Conservation (phyloP, 2,888 invertebrate species). For the Hypolimnas misippus region DNA sequence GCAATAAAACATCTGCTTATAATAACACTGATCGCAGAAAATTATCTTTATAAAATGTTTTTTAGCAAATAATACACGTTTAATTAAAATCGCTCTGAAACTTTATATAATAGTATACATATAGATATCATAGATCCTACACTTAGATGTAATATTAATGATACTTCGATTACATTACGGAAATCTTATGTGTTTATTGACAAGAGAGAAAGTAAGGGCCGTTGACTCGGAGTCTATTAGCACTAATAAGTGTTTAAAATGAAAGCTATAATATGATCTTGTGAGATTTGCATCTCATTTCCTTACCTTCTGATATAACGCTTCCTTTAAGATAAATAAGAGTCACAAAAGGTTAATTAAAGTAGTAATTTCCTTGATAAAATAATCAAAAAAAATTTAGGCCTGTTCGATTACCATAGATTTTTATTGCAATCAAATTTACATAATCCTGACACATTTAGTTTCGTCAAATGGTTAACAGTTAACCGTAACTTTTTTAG, state of each 20-base stretch:
- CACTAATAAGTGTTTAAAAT: background rate
- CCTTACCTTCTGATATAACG: background rate
- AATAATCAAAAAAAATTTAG: too few species aligned
- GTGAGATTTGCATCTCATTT: background rate
- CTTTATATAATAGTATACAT: background rate
- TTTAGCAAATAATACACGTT: too few species aligned
- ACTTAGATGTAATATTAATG: background rate
- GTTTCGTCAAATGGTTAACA: too few species aligned
- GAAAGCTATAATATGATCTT: background rate
- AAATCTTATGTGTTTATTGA: background rate
- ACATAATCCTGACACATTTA: too few species aligned
- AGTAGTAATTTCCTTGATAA: too few species aligned
- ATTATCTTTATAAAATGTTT: too few species aligned
- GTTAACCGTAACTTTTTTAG: too few species aligned
- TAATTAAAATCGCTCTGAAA: too few species aligned
- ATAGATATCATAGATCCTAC: background rate
- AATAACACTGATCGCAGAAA: too few species aligned
- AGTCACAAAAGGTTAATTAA: background rate
- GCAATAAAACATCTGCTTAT: too few species aligned
- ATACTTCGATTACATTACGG: conserved; percentile 4
- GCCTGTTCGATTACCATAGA: too few species aligned
- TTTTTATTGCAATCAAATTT: too few species aligned
- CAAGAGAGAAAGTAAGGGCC: conserved; percentile 1
- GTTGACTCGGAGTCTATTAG: conserved; percentile 6
- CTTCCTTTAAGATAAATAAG: background rate